phyloP scores from a whole-genome alignment of 2,113 vertebrate genomes.

The Charina bottae region DNA sequence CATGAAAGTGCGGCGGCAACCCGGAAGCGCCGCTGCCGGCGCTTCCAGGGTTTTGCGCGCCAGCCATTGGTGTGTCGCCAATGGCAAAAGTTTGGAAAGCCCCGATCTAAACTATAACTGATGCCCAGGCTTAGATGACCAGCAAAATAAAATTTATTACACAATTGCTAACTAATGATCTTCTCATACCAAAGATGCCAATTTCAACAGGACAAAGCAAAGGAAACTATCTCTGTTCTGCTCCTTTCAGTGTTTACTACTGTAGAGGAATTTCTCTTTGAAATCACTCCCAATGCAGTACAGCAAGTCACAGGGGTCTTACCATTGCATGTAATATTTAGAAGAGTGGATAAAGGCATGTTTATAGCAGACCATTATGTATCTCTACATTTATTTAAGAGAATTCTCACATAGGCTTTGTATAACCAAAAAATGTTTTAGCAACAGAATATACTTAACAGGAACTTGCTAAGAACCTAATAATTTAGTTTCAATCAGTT shows the following conservation, averaged over 20 bases:
- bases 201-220: not conserved
- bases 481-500: conserved; percentile 64
- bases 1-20: no score
- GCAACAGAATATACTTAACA: conserved; percentile 39
- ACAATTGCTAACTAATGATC: not conserved
- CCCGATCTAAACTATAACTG: not conserved
- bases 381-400: conserved; percentile 58
- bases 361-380: conserved; percentile 50
- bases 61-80: no score
- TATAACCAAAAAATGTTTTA: conserved; percentile 59
- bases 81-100: no score
- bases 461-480: conserved; percentile 60
- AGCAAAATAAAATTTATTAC: not conserved
- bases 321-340: not conserved
- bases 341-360: not conserved
- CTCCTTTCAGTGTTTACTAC: not conserved
- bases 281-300: not conserved
- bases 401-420: not conserved
- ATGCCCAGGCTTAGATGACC: not conserved
- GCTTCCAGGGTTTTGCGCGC: no score
- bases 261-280: not conserved
- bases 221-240: not conserved
- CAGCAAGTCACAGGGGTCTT: not conserved
- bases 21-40: no score
- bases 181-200: not conserved